Evolutionary conservation across 2,888 invertebrate genomes (phyloP).

Genomic region (Poecilobothrus nobilitatus): DNA sequence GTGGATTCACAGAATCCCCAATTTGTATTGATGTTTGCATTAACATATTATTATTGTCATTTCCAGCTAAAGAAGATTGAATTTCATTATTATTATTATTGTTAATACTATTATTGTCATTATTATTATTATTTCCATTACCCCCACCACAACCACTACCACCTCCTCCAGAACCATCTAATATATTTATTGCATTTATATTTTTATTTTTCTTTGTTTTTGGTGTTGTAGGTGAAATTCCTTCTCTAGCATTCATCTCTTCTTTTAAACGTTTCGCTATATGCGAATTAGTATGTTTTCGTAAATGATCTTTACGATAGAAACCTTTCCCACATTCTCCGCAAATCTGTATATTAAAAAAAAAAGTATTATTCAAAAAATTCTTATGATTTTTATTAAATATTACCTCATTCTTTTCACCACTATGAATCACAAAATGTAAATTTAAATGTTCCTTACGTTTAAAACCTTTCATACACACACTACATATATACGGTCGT

Average conservation of each 20-base stretch:
- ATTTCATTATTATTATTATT: conserved; percentile 11
- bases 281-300: conserved; percentile 72
- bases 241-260: conserved; percentile 16
- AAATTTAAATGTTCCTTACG: conserved; percentile 74
- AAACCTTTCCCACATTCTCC: conserved; percentile 48
- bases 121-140: conserved; percentile 10
- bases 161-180: background rate
- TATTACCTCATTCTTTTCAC: conserved; percentile 70
- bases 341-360: conserved; percentile 29
- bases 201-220: conserved; percentile 14
- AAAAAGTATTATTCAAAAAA: background rate
- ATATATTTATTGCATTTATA: background rate
- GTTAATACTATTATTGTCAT: conserved; percentile 8
- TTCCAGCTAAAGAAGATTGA: background rate
- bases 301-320: conserved; percentile 69
- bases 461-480: conserved; percentile 72
- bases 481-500: conserved; percentile 67
- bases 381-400: background rate
- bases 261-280: conserved; percentile 66
- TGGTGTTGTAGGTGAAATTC: conserved; percentile 9
- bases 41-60: background rate
- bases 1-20: background rate
- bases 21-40: conserved; percentile 5
- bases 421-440: conserved; percentile 76
- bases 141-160: background rate